A percentile compares a stretch with the other conserved stretches of the same genome.
Conservation (phyloP, 2,797 vertebrate genomes). For the Kryptolebias ocellatus region DNA sequence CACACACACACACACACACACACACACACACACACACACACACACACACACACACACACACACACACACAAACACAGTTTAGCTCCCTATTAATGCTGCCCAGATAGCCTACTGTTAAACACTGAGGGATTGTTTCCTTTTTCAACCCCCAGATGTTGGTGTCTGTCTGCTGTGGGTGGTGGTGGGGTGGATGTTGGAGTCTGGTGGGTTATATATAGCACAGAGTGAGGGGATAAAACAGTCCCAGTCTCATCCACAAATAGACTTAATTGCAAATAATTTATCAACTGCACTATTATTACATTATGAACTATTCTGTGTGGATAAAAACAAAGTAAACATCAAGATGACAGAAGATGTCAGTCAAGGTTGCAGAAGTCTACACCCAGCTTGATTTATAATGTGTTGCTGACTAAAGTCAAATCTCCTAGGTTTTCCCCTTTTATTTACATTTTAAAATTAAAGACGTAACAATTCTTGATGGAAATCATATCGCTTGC, state of each 20-base stretch:
- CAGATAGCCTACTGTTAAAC: slow-evolving; percentile 12
- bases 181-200: slow-evolving; percentile 16
- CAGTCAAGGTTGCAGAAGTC: no score
- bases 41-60: slow-evolving; percentile 8
- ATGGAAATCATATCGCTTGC: no score
- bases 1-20: slow-evolving; percentile 26
- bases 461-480: no score
- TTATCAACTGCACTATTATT: no score
- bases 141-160: slow-evolving; percentile 47
- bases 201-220: not conserved
- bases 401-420: no score
- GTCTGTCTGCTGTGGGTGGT: slow-evolving; percentile 31
- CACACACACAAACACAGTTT: slow-evolving; percentile 32
- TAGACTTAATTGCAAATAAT: not conserved
- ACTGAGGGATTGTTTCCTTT: slow-evolving; percentile 1
- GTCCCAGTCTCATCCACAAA: slow-evolving; percentile 1
- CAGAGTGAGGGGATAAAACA: no score
- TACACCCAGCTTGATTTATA: no score
- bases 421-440: no score
- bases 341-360: no score
- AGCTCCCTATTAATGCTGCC: slow-evolving; percentile 14
- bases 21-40: slow-evolving; percentile 13
- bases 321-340: no score
- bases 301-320: no score
- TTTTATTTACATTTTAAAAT: no score